Base-by-base conservation (phyloP, 2,888 invertebrate genomes). In the Iselma pallidipennis region DNA sequence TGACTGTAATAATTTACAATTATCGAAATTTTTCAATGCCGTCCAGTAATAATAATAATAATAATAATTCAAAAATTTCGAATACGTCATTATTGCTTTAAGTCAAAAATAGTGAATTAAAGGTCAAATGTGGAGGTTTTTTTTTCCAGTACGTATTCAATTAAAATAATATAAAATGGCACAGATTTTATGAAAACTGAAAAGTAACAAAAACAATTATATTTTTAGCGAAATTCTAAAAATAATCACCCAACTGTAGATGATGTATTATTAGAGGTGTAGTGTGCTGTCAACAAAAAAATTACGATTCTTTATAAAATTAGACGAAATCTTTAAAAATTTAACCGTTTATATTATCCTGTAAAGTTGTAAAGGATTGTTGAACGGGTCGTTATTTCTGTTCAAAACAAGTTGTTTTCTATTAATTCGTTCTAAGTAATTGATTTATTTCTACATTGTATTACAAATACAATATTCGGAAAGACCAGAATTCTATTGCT, bases 11-110 rank as follows among this genome's bases (percentile, higher is more conserved):
- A 45, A 45, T 45, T 45, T 45, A 57, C 61, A 61, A 61, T 50
- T 26, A 60, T 61, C 57, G 54, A 54, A 26, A 37, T 57, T 57
- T 62, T 16, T 45, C 61, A 62, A 62, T 62, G 61, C 50, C 61
- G 51, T 37, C 61, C 42, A 25, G 51, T 62, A 62, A 62, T 62
- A 62, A 58, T 54, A 45, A 53, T 61, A 61, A 56, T 25, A 21
- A 33, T 49, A 25, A 25, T 4, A 25, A 25, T 6, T 4, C 25
- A 37, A 12, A 14, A 33, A n/a, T n/a, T n/a, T n/a, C n/a, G n/a
- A n/a, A 14, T 6, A 33, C 14, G 14, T 14, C 42, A 42, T 19
- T 7, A 19, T 7, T 9, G 10, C 21, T 37, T 37, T 16, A 21
- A 10, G 19, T 4, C 1, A 42, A 19, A 19, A 12, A 45, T 16